Percentiles rank a stretch among this genome's conserved stretches.
These are phyloP conservation scores for Prochilodus magdalenae DNA, from an alignment of 2,113 vertebrate genomes.

Conservation along the genomic window DNA sequence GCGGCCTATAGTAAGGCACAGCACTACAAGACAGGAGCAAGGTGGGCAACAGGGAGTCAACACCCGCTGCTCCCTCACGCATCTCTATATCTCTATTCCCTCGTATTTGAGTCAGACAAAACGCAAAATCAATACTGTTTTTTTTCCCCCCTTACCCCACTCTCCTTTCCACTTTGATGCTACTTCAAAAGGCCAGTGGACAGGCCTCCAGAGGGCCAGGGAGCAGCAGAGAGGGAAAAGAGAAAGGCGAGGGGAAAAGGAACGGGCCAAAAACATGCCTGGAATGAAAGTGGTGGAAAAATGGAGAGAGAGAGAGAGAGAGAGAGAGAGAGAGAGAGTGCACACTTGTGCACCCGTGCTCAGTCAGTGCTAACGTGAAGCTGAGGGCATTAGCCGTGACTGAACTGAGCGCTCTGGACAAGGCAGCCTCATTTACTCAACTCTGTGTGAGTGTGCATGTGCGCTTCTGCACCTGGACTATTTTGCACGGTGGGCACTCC, in stretches of 20 bases:
- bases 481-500: conserved; percentile 8
- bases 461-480: conserved; percentile 12
- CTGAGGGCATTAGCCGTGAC: conserved; percentile 7
- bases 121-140: conserved; percentile 83
- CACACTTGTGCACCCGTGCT: not conserved
- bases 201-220: conserved; percentile 73
- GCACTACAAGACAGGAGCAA: not conserved
- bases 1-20: not conserved
- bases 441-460: not conserved
- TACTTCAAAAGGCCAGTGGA: conserved; percentile 82
- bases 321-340: not conserved
- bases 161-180: conserved; percentile 82
- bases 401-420: conserved; percentile 30
- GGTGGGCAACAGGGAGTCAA: conserved; percentile 54
- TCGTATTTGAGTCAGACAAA: conserved; percentile 82
- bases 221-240: conserved; percentile 57
- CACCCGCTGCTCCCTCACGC: conserved; percentile 68
- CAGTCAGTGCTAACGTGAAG: not conserved
- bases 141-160: conserved; percentile 66
- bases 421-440: conserved; percentile 17
- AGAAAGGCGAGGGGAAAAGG: conserved; percentile 60
- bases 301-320: not conserved
- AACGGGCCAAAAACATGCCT: conserved; percentile 46
- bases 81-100: conserved; percentile 79
- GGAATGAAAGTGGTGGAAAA: conserved; percentile 54